A percentile compares a stretch with the other conserved stretches of the same genome.
Evolutionary conservation across 1,140 invertebrate genomes (phyloP).

Genomic region (Rhagoletis pomonella): DNA sequence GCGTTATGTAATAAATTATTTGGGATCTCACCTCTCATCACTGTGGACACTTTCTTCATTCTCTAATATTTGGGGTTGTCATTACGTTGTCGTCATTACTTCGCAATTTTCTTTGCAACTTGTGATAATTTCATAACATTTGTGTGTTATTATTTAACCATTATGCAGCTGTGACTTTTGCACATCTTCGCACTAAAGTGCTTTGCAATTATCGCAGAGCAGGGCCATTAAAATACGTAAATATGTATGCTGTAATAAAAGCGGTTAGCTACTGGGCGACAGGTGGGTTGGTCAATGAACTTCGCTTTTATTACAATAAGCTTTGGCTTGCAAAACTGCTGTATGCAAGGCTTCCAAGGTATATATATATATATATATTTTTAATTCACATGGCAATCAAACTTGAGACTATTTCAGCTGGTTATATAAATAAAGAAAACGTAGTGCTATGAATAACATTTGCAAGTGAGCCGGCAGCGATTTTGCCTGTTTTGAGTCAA

Average conservation of each 20-base stretch:
- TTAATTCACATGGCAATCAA: neutral
- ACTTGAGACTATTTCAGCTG: too few species aligned
- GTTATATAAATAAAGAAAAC: too few species aligned
- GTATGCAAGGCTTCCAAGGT: neutral
- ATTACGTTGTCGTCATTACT: neutral
- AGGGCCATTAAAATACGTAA: neutral
- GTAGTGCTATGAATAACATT: neutral
- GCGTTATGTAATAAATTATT: too few species aligned
- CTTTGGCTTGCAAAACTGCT: neutral
- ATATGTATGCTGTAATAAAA: neutral
- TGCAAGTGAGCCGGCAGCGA: too few species aligned
- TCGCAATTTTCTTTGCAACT: neutral
- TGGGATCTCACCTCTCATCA: too few species aligned
- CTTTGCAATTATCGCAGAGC: neutral
- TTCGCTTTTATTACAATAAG: neutral
- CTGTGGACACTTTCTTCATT: too few species aligned
- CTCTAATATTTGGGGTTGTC: too few species aligned
- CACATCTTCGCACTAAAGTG: neutral
- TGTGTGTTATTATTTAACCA: neutral
- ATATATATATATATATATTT: neutral
- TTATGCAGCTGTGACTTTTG: neutral
- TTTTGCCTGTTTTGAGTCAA: too few species aligned
- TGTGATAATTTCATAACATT: neutral
- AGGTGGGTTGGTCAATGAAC: conserved; percentile 28
- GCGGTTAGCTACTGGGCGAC: conserved; percentile 9